Percentiles rank a stretch among this genome's conserved stretches.
Evolutionary conservation across 1,140 invertebrate genomes (phyloP).

Genomic region (Drosophila punjabiensis): DNA sequence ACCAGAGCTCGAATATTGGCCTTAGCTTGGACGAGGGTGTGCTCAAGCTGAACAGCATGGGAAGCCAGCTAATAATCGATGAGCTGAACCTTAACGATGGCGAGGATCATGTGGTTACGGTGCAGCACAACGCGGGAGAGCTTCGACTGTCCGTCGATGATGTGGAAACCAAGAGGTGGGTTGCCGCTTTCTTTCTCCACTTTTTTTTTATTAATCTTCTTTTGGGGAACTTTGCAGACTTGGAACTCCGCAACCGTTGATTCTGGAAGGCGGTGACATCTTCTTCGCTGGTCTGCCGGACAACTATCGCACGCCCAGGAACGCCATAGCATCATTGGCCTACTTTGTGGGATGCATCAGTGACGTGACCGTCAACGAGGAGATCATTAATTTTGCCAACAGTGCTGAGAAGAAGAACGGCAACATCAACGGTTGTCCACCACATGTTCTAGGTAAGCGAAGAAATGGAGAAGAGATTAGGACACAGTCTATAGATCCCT

Average conservation of each 20-base stretch:
- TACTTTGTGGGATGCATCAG: slow-evolving; percentile 95
- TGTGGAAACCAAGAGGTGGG: slow-evolving; percentile 88
- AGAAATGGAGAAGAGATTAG: no score
- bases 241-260: slow-evolving; percentile 86
- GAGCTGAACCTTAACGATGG: slow-evolving; percentile 92
- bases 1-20: slow-evolving; percentile 88
- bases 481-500: no score
- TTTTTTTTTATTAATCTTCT: slow-evolving; percentile 12
- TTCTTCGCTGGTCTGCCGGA: slow-evolving; percentile 94
- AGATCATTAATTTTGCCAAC: slow-evolving; percentile 93
- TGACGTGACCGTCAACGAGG: slow-evolving; percentile 94
- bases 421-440: slow-evolving; percentile 89
- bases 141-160: slow-evolving; percentile 95
- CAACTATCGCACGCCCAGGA: slow-evolving; percentile 85
- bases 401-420: slow-evolving; percentile 88
- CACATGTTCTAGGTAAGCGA: slow-evolving; percentile 74
- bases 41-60: slow-evolving; percentile 90
- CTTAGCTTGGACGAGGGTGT: slow-evolving; percentile 90
- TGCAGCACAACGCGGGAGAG: slow-evolving; percentile 89
- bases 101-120: slow-evolving; percentile 96
- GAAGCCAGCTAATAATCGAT: slow-evolving; percentile 87
- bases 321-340: slow-evolving; percentile 79
- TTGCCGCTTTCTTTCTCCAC: slow-evolving; percentile 23
- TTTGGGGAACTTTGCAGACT: neutral
- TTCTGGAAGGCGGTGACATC: slow-evolving; percentile 89